A percentile compares a stretch with the other conserved stretches of the same genome.
Evolutionary conservation across 2,888 invertebrate genomes (phyloP).

Genomic region (Linhomoeus sp.): DNA sequence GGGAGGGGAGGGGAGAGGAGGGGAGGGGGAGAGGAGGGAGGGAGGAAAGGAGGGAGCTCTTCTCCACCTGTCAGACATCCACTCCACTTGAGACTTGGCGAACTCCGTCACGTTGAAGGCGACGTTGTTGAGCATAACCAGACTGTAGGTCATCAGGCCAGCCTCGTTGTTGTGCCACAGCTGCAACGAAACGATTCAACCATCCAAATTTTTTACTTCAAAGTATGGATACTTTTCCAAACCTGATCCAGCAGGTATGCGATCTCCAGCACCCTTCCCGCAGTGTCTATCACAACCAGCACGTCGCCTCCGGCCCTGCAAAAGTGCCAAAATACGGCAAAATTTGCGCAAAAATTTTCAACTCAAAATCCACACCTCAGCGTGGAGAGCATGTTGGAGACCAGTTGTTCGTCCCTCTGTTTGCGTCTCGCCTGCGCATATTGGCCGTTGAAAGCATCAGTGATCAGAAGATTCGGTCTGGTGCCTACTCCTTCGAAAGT

Average conservation of each 20-base stretch:
- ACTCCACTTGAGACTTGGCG: slow-evolving; percentile 94
- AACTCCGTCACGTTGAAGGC: slow-evolving; percentile 96
- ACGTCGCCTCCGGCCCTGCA: background rate
- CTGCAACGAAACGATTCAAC: slow-evolving; percentile 9
- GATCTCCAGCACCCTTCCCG: slow-evolving; percentile 79
- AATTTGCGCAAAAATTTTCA: no score
- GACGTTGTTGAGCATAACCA: slow-evolving; percentile 81
- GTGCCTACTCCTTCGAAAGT: slow-evolving; percentile 42
- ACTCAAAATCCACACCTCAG: background rate
- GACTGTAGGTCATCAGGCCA: slow-evolving; percentile 74
- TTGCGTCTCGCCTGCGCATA: slow-evolving; percentile 59
- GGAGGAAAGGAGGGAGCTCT: no score
- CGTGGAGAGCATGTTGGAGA: slow-evolving; percentile 44
- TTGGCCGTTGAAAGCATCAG: slow-evolving; percentile 82
- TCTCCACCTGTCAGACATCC: slow-evolving; percentile 99
- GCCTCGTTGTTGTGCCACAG: slow-evolving; percentile 50
- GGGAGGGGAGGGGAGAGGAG: background rate
- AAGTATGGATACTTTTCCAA: background rate
- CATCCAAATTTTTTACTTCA: background rate
- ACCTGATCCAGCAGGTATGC: slow-evolving; percentile 58
- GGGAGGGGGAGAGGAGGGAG: no score
- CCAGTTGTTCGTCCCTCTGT: slow-evolving; percentile 78
- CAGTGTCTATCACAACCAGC: slow-evolving; percentile 49
- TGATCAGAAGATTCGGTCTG: slow-evolving; percentile 76
- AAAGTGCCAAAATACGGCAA: no score